A percentile compares a stretch with the other conserved stretches of the same genome.
Conservation (phyloP, 2,113 vertebrate species). For the Pelodiscus sinensis region DNA sequence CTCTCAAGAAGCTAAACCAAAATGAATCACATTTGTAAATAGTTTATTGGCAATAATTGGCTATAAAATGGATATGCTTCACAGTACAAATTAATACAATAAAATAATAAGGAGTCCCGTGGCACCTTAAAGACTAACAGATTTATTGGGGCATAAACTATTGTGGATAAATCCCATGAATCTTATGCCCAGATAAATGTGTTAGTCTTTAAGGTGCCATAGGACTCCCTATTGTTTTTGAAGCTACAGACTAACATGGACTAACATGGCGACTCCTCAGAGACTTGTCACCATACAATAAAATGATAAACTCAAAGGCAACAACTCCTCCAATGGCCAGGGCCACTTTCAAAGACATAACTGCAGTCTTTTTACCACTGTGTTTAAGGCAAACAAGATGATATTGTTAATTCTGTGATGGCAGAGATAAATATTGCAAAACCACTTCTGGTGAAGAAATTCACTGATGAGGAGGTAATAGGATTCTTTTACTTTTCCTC, state of each 20-base stretch:
- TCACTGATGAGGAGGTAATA: background rate
- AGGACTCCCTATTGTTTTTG: too few relatives aligned
- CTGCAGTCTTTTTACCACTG: background rate
- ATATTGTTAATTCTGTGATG: background rate
- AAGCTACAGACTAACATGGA: too few relatives aligned
- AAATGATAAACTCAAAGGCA: background rate
- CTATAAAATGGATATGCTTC: background rate
- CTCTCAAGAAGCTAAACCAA: background rate
- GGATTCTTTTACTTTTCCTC: background rate
- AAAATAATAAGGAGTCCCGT: background rate
- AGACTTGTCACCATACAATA: background rate
- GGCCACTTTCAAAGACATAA: slow-evolving; percentile 28
- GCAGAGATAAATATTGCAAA: background rate
- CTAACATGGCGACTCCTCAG: too few relatives aligned
- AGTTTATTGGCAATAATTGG: background rate
- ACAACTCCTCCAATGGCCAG: slow-evolving; percentile 23
- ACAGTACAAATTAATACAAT: background rate
- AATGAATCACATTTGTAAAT: background rate
- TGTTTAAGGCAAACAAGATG: background rate
- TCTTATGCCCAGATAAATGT: too few relatives aligned
- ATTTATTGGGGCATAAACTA: too few relatives aligned
- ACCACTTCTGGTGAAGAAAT: background rate
- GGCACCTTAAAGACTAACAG: too few relatives aligned
- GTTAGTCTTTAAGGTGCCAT: too few relatives aligned
- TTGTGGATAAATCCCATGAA: too few relatives aligned